Evolutionary conservation across 2,113 vertebrate species (phyloP), one percentile per base, ranked within the genome.

Genomic region (Nothobranchius furzeri): DNA sequence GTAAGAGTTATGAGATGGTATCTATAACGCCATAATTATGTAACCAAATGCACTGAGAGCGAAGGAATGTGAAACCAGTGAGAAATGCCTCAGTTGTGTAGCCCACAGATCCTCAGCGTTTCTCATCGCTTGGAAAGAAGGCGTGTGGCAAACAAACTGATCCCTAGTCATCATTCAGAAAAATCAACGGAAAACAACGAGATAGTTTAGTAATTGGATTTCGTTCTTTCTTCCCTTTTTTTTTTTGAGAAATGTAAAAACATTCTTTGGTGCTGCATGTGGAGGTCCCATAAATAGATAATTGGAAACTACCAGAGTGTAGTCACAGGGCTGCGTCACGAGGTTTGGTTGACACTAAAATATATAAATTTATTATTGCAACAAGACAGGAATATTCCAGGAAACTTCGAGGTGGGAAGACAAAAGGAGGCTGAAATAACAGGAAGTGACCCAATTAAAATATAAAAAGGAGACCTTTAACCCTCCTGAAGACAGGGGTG

Each of bases 61-160:
- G 89, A 80, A 79, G 73, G 57, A 63, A 60, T 68, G 71, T 64
- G 61, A 43, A 62, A 53, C 7, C 8, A 2, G 55, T 76, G 68
- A 30, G 30, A 85, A 87, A 86, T 78, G 78, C 76, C 46, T 68
- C 73, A 24, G 81, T 82, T 84, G 83, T 87, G 56, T 66, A 72
- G 77, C 68, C 79, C 68, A 77, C 79, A 79, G 73, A 85, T 75
- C 83, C 77, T 68, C 81, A 83, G 78, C 53, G 43, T 14, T 25
- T 54, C 37, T 6, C 37, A 72, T 55, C 49, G 51, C 52, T 79
- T 36, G 43, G 54, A 53, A 61, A 46, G 47, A 70, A 37, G 76
- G 78, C 6, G 60, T 74, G 72, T 24, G 59, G 67, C 48, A 55
- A 45, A 55, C 64, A 64, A 60, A 20, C n/a, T 45, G 13, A 78